Evolutionary conservation across 2,113 vertebrate species (phyloP), one percentile per base, ranked within the genome.

Genomic region (Pelmatolapia mariae): DNA sequence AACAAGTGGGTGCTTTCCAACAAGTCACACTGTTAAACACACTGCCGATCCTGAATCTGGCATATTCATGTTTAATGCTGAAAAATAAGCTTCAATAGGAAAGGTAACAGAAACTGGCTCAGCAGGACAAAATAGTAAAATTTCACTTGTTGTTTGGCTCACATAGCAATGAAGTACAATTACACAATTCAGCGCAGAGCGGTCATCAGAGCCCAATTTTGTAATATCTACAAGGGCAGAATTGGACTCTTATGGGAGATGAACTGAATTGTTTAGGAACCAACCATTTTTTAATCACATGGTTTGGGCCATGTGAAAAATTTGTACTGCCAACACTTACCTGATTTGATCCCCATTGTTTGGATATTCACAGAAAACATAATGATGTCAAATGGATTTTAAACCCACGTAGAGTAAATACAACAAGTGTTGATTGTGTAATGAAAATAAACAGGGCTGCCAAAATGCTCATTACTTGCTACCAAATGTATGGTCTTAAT

Each of bases 361-460:
- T 63, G 18, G 6, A 19, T 36, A 7, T 36, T 36, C 61, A 36
- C 59, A 63, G 59, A 36, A 36, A 36, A 19, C 29, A 63, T 4
- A 68, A 4, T 40, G 19, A 38, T n/a, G 31, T 11, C 61, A 66
- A 66, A 11, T 36, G 8, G 6, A 29, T 76, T 9, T 29, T 47
- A 78, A 78, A 31, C 43, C 10, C 4, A 31, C 9, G 18, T 50
- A 31, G 24, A 76, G 13, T 29, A 45, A 76, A 47, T 24, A 11
- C 71, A 47, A 0, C 0, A 12, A 19, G 22, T 47, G 24, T 47
- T 76, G 13, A 76, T 29, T 29, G 40, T 76, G 40, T 47, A 29
- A 47, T 47, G 24, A 29, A 76, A 19, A 76, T 76, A 10, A 47
- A 45, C 16, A 36, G 16, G 31, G 0, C 13, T 18, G 4, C 15